Evolutionary conservation across 2,113 vertebrate genomes (phyloP).

Genomic region (Campylomormyrus tamandua): DNA sequence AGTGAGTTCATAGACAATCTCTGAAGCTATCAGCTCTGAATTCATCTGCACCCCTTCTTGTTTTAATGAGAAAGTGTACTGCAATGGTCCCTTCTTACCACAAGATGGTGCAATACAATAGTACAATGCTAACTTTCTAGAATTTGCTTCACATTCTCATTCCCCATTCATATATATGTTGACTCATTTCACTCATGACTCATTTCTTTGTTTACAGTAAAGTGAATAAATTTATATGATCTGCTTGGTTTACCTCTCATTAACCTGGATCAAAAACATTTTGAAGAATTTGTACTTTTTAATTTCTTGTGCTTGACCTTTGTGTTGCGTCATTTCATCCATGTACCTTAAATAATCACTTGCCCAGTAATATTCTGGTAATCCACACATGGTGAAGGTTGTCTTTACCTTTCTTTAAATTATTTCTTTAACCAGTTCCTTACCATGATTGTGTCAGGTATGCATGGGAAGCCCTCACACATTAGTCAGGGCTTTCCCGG

Average conservation of each 20-base stretch:
- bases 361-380: not conserved
- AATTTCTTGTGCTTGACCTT: not conserved
- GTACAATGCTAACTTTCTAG: not conserved
- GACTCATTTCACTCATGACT: not conserved
- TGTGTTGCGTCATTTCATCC: not conserved
- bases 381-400: not conserved
- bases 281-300: not conserved
- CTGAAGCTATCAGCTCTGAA: not conserved
- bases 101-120: not conserved
- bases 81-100: not conserved
- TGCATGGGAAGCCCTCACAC: not conserved
- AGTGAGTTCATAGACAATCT: not conserved
- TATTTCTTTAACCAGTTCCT: not conserved
- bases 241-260: not conserved
- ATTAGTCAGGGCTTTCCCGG: not conserved
- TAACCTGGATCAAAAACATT: not conserved
- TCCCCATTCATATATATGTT: not conserved
- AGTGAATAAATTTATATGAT: not conserved
- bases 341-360: not conserved
- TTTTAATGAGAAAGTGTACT: not conserved
- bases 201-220: not conserved
- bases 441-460: not conserved
- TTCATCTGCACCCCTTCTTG: not conserved
- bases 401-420: not conserved
- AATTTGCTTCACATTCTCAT: not conserved